Evolutionary conservation across 2,113 vertebrate species (phyloP).

Genomic region (Hoplias malabaricus): DNA sequence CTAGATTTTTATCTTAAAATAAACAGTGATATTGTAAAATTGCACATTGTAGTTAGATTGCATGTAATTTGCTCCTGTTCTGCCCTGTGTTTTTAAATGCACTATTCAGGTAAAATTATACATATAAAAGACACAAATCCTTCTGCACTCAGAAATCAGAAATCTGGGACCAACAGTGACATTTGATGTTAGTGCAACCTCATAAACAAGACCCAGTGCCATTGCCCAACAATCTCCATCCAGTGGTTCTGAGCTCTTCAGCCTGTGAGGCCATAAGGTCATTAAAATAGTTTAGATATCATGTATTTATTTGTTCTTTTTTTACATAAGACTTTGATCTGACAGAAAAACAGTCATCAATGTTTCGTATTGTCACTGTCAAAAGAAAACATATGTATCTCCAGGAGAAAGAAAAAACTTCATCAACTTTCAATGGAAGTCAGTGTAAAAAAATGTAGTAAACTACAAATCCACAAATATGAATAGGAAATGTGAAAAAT

Average conservation of each 20-base stretch:
- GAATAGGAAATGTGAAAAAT: no score
- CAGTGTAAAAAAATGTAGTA: no score
- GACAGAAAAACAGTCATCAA: neutral
- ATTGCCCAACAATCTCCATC: neutral
- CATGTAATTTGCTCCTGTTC: no score
- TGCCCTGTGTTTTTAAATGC: no score
- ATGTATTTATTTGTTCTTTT: no score
- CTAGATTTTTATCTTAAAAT: neutral
- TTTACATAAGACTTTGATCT: neutral
- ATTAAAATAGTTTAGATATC: neutral
- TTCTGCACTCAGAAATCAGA: conserved; percentile 21
- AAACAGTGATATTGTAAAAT: neutral
- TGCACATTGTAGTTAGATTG: no score
- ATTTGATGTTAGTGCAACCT: neutral
- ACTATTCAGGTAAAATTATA: no score
- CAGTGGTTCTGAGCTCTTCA: neutral
- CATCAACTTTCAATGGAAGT: no score
- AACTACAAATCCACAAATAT: no score
- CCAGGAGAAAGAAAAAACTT: no score
- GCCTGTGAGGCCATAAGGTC: neutral
- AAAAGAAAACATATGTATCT: no score
- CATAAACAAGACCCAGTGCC: neutral
- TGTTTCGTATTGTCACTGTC: no score
- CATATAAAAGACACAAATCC: neutral
- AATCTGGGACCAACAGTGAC: neutral